phyloP scores from a whole-genome alignment of 2,797 vertebrate species.

The Myotis daubentonii region DNA sequence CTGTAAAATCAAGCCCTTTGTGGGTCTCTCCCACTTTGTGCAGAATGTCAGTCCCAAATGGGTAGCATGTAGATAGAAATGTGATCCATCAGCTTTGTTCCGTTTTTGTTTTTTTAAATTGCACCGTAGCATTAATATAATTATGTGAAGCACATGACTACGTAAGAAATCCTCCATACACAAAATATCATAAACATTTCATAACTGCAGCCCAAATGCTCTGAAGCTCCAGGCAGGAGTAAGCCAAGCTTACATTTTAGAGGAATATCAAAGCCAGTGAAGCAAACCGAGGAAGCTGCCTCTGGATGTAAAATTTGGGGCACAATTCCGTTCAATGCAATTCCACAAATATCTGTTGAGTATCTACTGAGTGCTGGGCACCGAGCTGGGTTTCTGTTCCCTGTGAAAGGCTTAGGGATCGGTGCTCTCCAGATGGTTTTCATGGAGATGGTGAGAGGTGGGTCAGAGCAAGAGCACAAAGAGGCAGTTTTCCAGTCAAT shows the following conservation, averaged over 20 bases:
- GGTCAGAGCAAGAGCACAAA: neutral
- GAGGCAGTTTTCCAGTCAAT: neutral
- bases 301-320: slow-evolving; percentile 38
- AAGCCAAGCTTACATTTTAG: slow-evolving; percentile 55
- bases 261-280: slow-evolving; percentile 49
- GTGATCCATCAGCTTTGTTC: neutral
- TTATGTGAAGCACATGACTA: neutral
- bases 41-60: neutral
- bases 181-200: slow-evolving; percentile 6
- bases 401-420: neutral
- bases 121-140: neutral
- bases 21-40: neutral
- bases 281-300: slow-evolving; percentile 44
- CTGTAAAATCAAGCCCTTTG: neutral
- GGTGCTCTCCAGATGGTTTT: neutral
- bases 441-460: neutral
- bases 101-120: neutral
- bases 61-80: neutral
- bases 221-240: neutral
- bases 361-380: neutral
- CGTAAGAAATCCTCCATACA: slow-evolving; percentile 47
- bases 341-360: neutral
- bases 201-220: neutral
- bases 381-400: neutral
- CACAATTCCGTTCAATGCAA: slow-evolving; percentile 17